A percentile compares a stretch with the other conserved stretches of the same genome.
Evolutionary conservation across 2,113 vertebrate genomes (phyloP).

Genomic region (Nothoprocta perdicaria): DNA sequence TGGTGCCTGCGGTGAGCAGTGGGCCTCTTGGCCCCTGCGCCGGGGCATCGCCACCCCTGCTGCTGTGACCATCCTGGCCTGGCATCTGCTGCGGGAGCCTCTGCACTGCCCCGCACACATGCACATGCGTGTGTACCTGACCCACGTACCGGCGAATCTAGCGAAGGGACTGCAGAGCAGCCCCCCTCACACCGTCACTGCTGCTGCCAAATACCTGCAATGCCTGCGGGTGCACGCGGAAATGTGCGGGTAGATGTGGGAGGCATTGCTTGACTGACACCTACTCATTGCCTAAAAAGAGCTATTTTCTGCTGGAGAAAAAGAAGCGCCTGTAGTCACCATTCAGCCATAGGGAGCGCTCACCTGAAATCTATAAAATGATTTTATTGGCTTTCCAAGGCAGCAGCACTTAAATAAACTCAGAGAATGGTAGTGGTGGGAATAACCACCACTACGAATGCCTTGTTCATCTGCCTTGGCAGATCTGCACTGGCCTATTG

Average conservation of each 20-base stretch:
- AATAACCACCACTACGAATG: not conserved
- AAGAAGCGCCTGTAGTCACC: not conserved
- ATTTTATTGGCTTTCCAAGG: not conserved
- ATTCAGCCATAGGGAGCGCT: not conserved
- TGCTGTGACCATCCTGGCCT: not conserved
- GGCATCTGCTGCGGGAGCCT: not conserved
- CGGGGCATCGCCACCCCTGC: not conserved
- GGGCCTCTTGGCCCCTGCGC: too few species aligned
- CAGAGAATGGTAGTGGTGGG: not conserved
- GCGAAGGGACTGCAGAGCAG: not conserved
- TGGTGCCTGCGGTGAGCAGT: too few species aligned
- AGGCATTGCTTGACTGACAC: not conserved
- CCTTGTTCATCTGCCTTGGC: rapidly evolving
- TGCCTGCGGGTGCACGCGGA: too few species aligned
- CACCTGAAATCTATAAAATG: not conserved
- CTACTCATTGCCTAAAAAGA: not conserved
- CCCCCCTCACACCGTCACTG: too few species aligned
- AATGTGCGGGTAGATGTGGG: not conserved
- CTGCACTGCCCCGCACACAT: rapidly evolving
- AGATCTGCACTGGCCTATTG: rapidly evolving
- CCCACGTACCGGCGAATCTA: rapidly evolving
- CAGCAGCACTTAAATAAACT: not conserved
- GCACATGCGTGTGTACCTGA: not conserved
- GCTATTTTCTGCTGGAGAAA: rapidly evolving
- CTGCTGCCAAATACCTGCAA: too few species aligned